Conservation (phyloP, 2,797 vertebrate species). For the Simalia tracyae region DNA sequence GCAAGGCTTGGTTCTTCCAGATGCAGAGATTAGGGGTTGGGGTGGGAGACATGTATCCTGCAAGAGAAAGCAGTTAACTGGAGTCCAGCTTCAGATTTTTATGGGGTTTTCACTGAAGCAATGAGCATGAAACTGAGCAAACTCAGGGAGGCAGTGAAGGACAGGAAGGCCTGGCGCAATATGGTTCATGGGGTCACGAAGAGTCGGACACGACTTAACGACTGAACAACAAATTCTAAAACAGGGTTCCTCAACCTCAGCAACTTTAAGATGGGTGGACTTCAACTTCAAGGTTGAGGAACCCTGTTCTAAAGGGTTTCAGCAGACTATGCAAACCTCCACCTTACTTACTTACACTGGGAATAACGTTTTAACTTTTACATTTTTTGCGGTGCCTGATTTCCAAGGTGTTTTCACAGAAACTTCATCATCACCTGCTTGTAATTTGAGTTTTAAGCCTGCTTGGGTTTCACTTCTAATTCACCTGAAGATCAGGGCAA, state of each 20-base stretch:
- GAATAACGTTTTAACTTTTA: not conserved
- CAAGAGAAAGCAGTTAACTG: not conserved
- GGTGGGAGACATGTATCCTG: not conserved
- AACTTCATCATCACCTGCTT: not conserved
- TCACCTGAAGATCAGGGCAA: not conserved
- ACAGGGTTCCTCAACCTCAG: no score
- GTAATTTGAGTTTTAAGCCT: not conserved
- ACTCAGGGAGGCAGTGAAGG: no score
- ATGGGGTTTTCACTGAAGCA: no score
- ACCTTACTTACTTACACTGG: not conserved
- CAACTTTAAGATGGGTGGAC: no score
- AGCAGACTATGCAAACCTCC: not conserved
- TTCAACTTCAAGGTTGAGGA: no score
- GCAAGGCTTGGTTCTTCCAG: not conserved
- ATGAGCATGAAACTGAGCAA: no score
- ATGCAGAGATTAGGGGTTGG: not conserved
- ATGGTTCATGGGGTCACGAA: no score
- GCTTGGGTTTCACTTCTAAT: not conserved
- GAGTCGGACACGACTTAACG: no score
- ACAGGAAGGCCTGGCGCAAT: no score
- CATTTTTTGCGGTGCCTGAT: not conserved
- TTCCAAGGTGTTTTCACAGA: not conserved
- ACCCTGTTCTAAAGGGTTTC: not conserved
- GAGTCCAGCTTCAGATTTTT: not conserved
- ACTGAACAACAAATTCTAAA: no score